Evolutionary conservation across 2,113 vertebrate genomes (phyloP), one percentile per base, ranked within the genome.

Genomic region (Mus spicilegus): DNA sequence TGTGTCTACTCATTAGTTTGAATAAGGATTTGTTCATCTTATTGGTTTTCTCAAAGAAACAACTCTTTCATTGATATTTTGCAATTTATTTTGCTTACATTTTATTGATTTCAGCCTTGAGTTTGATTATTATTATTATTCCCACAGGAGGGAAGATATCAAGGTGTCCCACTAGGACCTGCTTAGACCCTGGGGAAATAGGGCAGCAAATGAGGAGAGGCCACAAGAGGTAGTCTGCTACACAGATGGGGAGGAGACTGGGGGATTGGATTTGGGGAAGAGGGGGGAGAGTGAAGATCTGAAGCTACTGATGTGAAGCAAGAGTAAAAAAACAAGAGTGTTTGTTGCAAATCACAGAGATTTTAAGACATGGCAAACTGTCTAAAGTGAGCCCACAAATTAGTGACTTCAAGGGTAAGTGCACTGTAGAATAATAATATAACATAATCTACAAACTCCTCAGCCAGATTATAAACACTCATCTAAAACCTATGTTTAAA

Each of bases 391-490:
- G 46, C 61, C 76, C 93, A 73, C n/a, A 92, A 33, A 76, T 81
- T 33, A 69, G 24, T 89, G 33, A 14, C 65, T 94, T 76, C 54
- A 81, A 92, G 69, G 16, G 30, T 65, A 95, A 92, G 67, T 87
- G 19, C 16, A 84, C 84, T 61, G 5, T 81, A 36, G 39, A 91
- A 90, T 26, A 87, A 76, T 77, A 90, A 63, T 72, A 88, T 54
- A 54, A 84, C 69, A 70, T 24, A 36, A 69, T 72, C 73, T 94
- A 36, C 5, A 93, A 77, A 91, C 77, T 65, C 80, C 42, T 75
- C 63, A 78, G 46, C 36, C 77, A 94, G 26, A 80, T 93, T 58
- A n/a, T 91, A 95, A 94, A 88, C 36, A 90, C 28, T 39, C 33
- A 86, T 65, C 5, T 91, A 85, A 85, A 92, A 70, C 86, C 70